Evolutionary conservation across 1,140 invertebrate genomes (phyloP).

Genomic region (Trachelipus rathkii): DNA sequence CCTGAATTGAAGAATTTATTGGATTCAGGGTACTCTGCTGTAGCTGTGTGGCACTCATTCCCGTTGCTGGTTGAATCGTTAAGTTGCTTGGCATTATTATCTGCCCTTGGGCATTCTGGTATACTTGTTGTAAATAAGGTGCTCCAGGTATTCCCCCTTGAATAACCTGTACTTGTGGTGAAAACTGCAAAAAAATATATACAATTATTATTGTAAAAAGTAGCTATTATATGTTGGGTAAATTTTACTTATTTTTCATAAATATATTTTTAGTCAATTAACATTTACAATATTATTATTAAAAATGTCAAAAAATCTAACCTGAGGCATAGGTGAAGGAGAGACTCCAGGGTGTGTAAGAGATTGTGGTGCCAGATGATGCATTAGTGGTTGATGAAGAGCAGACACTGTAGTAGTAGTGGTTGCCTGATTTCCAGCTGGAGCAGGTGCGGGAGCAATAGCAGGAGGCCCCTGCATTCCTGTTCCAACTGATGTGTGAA

Average conservation of each 20-base stretch:
- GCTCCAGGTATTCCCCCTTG: constrained; percentile 73
- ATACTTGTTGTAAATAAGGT: constrained; percentile 72
- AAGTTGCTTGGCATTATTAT: constrained; percentile 74
- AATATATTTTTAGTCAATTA: no score
- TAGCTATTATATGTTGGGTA: no score
- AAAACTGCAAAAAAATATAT: constrained; percentile 30
- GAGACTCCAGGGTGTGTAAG: constrained; percentile 43
- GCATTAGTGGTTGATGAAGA: constrained; percentile 45
- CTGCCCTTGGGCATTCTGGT: constrained; percentile 68
- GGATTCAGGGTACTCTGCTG: constrained; percentile 54
- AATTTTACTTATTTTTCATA: no score
- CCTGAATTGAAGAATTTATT: constrained; percentile 73
- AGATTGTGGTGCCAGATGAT: constrained; percentile 42
- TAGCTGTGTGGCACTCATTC: constrained; percentile 37
- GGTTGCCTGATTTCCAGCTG: constrained; percentile 28
- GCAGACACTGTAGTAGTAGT: constrained; percentile 41
- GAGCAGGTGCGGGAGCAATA: constrained; percentile 38
- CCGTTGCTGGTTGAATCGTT: constrained; percentile 57
- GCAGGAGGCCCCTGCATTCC: constrained; percentile 42
- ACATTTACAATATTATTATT: no score
- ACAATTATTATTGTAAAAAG: no score
- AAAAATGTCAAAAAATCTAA: not conserved
- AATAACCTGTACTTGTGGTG: constrained; percentile 65
- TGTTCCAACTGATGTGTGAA: constrained; percentile 33
- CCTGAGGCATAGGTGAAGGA: constrained; percentile 47